Percentiles rank a stretch among this genome's conserved stretches.
These are phyloP conservation scores for Chromoteleia sp. DNA, from an alignment of 2,888 invertebrate genomes.

Conservation along the genomic window DNA sequence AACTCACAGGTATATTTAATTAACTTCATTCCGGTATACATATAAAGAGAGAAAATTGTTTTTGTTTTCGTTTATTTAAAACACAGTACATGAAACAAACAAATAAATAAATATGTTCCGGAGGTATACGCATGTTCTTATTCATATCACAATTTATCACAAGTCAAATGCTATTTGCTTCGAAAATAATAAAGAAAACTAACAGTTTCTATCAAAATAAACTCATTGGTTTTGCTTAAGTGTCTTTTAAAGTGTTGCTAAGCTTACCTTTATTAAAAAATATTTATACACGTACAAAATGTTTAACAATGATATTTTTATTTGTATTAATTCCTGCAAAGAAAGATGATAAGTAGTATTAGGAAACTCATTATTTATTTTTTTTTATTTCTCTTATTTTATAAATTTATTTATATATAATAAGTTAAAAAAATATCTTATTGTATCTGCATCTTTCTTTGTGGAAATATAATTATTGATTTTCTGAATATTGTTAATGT, in stretches of 20 bases:
- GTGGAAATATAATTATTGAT: too few relatives aligned
- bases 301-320: too few relatives aligned
- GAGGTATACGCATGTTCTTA: constrained; percentile 30
- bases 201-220: constrained; percentile 28
- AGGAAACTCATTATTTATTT: too few relatives aligned
- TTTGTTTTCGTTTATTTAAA: constrained; percentile 1
- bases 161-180: constrained; percentile 45
- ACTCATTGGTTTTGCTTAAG: constrained; percentile 5
- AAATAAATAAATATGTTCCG: constrained; percentile 7
- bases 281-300: background rate
- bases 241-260: constrained; percentile 17
- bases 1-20: constrained; percentile 83
- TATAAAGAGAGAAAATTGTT: background rate
- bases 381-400: too few relatives aligned
- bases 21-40: constrained; percentile 47
- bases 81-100: background rate
- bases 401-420: too few relatives aligned
- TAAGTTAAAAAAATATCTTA: too few relatives aligned
- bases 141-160: constrained; percentile 1
- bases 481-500: too few relatives aligned
- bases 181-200: constrained; percentile 38
- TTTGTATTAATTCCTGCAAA: too few relatives aligned
- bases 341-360: too few relatives aligned
- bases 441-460: too few relatives aligned
- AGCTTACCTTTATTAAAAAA: background rate